phyloP scores from a whole-genome alignment of 2,888 invertebrate species.

The Pammene fasciana region DNA sequence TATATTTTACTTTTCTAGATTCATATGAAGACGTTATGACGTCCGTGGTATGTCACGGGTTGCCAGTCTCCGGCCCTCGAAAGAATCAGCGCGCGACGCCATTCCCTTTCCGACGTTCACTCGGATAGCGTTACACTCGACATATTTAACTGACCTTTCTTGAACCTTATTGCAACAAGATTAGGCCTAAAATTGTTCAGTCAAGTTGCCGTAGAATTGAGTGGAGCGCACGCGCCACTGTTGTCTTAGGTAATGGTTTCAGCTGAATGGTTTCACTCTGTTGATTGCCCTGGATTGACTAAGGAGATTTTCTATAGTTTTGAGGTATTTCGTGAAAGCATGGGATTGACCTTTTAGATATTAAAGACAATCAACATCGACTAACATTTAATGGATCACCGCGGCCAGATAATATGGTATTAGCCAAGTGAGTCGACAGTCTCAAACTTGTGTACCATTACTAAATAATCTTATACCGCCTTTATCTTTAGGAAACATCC shows the following conservation, averaged over 20 bases:
- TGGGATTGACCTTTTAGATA: too few species aligned
- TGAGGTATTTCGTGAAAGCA: too few species aligned
- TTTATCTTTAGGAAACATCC: too few species aligned
- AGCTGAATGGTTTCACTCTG: background rate
- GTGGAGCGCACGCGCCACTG: background rate
- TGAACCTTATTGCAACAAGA: background rate
- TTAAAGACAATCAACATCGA: too few species aligned
- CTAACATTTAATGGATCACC: too few species aligned
- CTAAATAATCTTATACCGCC: too few species aligned
- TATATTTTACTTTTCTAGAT: too few species aligned
- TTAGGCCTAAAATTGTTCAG: background rate
- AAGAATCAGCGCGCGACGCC: constrained; percentile 14
- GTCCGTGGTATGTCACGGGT: too few species aligned
- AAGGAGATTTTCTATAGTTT: background rate
- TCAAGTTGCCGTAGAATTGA: too few species aligned
- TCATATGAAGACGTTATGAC: background rate
- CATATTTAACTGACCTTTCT: background rate
- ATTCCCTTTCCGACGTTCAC: constrained; percentile 11
- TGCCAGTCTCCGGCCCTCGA: background rate
- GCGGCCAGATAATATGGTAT: too few species aligned
- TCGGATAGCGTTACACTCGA: constrained; percentile 4
- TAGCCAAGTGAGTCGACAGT: too few species aligned
- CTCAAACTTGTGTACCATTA: too few species aligned
- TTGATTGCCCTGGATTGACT: background rate
- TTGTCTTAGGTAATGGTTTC: constrained; percentile 1